Evolutionary conservation across 2,797 vertebrate species (phyloP).

Genomic region (Periparus ater): DNA sequence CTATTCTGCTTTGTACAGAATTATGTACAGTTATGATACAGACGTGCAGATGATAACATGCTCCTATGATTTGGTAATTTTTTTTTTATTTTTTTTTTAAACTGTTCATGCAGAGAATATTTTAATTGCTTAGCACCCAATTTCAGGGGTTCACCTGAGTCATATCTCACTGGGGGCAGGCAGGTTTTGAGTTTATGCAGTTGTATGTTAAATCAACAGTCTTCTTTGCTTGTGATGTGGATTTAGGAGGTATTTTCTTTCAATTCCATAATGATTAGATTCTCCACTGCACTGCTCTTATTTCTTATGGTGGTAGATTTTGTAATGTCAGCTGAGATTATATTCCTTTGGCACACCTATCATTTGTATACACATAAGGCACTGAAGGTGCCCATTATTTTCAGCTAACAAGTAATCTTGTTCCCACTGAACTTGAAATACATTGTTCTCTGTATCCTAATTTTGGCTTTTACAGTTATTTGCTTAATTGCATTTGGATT

Average conservation of each 20-base stretch:
- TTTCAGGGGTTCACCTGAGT: not conserved
- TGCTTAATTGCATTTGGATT: slow-evolving; percentile 43
- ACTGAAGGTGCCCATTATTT: slow-evolving; percentile 46
- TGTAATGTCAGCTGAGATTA: slow-evolving; percentile 25
- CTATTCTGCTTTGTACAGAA: not conserved
- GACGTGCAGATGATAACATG: not conserved
- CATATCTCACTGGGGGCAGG: not conserved
- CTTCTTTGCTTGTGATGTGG: not conserved
- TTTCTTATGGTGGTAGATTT: not conserved
- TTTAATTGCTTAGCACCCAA: not conserved
- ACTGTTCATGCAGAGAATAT: not conserved
- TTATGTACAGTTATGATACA: not conserved
- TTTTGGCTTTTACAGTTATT: slow-evolving; percentile 43
- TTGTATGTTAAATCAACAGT: not conserved
- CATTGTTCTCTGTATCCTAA: slow-evolving; percentile 29
- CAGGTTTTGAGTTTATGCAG: not conserved
- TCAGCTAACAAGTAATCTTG: slow-evolving; percentile 43
- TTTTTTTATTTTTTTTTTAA: not conserved
- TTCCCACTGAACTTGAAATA: slow-evolving; percentile 49
- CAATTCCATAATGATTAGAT: slow-evolving; percentile 25
- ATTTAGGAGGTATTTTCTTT: not conserved
- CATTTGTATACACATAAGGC: slow-evolving; percentile 16
- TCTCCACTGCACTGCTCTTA: not conserved
- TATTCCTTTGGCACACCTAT: slow-evolving; percentile 23
- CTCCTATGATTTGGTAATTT: not conserved